phyloP scores from a whole-genome alignment of 2,888 invertebrate genomes.

The Megalurothrips usitatus region DNA sequence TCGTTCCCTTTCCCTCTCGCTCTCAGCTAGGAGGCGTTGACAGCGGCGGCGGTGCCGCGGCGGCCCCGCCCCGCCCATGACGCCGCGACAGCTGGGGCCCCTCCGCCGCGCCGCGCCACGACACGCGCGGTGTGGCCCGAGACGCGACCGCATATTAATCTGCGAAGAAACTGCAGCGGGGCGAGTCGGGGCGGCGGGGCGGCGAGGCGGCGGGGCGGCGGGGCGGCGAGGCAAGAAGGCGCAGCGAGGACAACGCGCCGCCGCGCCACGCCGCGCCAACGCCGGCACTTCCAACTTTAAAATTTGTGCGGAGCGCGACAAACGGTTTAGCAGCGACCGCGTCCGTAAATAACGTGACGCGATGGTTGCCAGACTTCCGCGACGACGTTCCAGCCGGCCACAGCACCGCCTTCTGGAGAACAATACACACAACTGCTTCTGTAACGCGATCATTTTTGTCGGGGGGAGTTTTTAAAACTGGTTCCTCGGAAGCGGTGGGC shows the following conservation, averaged over 20 bases:
- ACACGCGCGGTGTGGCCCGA: neutral
- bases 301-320: neutral
- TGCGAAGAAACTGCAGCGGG: conserved; percentile 8
- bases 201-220: neutral
- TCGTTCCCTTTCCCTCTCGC: too few relatives aligned
- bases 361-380: too few relatives aligned
- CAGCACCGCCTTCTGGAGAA: too few relatives aligned
- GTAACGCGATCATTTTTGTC: too few relatives aligned
- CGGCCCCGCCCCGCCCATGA: conserved; percentile 8
- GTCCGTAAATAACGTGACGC: too few relatives aligned
- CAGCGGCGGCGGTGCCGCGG: neutral
- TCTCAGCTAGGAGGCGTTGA: neutral
- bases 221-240: neutral
- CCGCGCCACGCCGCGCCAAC: neutral
- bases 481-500: too few relatives aligned
- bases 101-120: neutral
- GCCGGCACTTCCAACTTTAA: conserved; percentile 1
- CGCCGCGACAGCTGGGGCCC: conserved; percentile 17
- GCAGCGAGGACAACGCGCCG: neutral
- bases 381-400: too few relatives aligned
- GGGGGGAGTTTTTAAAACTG: too few relatives aligned
- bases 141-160: conserved; percentile 20
- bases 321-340: neutral
- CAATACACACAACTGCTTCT: too few relatives aligned
- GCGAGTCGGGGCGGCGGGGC: neutral